Conservation (phyloP, 2,797 vertebrate species). For the Lithobates sylvaticus region DNA sequence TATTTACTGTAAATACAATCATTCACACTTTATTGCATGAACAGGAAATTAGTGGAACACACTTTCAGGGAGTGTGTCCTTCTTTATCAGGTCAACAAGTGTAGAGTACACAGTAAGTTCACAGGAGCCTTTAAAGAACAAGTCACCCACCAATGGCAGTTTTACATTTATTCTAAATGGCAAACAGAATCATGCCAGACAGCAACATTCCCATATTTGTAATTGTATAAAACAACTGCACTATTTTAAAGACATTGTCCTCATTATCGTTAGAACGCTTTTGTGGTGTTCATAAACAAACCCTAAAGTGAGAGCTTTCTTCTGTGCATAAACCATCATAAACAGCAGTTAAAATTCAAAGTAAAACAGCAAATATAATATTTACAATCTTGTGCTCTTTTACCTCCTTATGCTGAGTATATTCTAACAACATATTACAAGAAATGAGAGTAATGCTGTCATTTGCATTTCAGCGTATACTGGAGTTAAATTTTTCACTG, state of each 20-base stretch:
- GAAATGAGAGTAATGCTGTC: neutral
- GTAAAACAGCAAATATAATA: neutral
- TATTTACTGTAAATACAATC: no score
- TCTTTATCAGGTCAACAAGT: neutral
- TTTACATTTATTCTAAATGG: neutral
- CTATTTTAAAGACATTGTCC: neutral
- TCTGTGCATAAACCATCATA: neutral
- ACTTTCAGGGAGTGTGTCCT: neutral
- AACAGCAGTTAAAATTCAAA: neutral
- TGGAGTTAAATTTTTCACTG: slow-evolving; percentile 16
- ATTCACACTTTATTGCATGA: no score
- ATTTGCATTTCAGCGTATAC: slow-evolving; percentile 31
- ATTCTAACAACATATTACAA: slow-evolving; percentile 21
- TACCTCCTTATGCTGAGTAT: slow-evolving; percentile 6
- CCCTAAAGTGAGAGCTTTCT: neutral
- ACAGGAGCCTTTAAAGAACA: no score
- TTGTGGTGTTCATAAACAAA: neutral
- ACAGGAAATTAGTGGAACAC: neutral
- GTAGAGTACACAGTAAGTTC: neutral
- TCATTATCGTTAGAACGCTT: neutral
- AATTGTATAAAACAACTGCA: neutral
- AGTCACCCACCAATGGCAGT: neutral
- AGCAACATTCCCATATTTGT: neutral
- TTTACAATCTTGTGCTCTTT: slow-evolving; percentile 5
- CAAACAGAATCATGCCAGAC: neutral